Conservation (phyloP, 1,140 invertebrate species). For the Bombus haemorrhoidalis region DNA sequence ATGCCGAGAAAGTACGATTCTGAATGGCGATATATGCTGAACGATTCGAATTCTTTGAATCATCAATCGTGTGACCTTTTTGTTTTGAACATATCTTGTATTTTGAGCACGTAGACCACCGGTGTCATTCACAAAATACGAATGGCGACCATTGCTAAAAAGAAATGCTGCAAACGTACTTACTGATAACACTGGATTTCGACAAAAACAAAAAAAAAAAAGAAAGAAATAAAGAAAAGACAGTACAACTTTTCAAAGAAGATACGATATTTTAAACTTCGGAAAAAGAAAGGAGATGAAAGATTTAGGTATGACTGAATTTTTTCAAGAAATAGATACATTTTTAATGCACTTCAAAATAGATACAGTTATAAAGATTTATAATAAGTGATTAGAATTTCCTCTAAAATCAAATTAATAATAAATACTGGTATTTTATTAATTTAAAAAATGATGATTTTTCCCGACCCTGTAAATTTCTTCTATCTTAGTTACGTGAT, state of each 20-base stretch:
- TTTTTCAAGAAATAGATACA: not conserved
- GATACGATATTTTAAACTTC: not conserved
- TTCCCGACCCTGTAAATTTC: not conserved
- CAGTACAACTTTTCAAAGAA: not conserved
- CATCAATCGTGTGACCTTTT: slow-evolving; percentile 22
- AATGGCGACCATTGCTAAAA: too few relatives aligned
- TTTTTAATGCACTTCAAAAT: too few relatives aligned
- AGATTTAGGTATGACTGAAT: too few relatives aligned
- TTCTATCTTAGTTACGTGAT: not conserved
- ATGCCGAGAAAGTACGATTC: not conserved
- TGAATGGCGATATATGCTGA: not conserved
- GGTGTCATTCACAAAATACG: slow-evolving; percentile 7
- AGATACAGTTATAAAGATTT: not conserved
- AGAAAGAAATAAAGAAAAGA: too few relatives aligned
- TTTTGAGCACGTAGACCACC: slow-evolving; percentile 21
- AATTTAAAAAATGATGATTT: not conserved
- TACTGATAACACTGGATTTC: not conserved
- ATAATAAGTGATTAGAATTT: too few relatives aligned
- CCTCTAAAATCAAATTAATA: not conserved
- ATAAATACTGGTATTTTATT: not conserved
- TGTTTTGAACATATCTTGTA: not conserved
- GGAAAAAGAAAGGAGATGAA: too few relatives aligned
- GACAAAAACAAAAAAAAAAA: not conserved
- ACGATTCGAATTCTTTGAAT: slow-evolving; percentile 19
- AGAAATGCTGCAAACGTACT: not conserved